Evolutionary conservation across 2,888 invertebrate genomes (phyloP).

Genomic region (Agrilus cyanescens): DNA sequence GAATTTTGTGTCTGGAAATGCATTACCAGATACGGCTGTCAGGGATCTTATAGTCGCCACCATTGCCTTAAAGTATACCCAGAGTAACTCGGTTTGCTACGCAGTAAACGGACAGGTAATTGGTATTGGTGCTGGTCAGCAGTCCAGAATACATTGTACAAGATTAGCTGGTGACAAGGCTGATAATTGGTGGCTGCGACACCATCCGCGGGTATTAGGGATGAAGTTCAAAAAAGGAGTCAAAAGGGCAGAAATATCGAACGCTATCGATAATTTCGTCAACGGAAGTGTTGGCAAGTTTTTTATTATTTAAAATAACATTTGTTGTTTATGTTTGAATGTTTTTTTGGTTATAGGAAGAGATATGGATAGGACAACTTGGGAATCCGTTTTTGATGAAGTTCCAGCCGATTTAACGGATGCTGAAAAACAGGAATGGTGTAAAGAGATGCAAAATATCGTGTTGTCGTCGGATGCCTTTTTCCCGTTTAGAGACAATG

Average conservation of each 20-base stretch:
- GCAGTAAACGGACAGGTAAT: conserved; percentile 84
- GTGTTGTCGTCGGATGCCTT: conserved; percentile 94
- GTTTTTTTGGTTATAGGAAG: conserved; percentile 39
- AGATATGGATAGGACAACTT: conserved; percentile 68
- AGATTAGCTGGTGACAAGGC: conserved; percentile 95
- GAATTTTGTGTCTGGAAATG: conserved; percentile 61
- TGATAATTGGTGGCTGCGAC: conserved; percentile 94
- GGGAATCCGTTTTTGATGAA: conserved; percentile 61
- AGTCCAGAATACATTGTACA: conserved; percentile 96
- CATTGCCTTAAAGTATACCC: conserved; percentile 93
- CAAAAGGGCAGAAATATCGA: conserved; percentile 85
- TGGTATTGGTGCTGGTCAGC: conserved; percentile 98
- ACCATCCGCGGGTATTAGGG: conserved; percentile 72
- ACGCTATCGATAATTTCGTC: conserved; percentile 92
- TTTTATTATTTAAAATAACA: too few species aligned
- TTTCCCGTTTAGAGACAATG: conserved; percentile 96
- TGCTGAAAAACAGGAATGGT: conserved; percentile 56
- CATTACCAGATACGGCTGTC: conserved; percentile 59
- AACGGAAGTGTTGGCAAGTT: conserved; percentile 72
- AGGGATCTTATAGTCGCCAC: conserved; percentile 92
- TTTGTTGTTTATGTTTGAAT: neutral
- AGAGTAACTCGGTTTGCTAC: conserved; percentile 97
- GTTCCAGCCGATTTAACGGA: conserved; percentile 61
- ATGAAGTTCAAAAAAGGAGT: conserved; percentile 80
- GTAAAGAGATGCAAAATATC: conserved; percentile 58